Base-by-base conservation (phyloP, 2,113 vertebrate genomes). In the Ochotona curzoniae region DNA sequence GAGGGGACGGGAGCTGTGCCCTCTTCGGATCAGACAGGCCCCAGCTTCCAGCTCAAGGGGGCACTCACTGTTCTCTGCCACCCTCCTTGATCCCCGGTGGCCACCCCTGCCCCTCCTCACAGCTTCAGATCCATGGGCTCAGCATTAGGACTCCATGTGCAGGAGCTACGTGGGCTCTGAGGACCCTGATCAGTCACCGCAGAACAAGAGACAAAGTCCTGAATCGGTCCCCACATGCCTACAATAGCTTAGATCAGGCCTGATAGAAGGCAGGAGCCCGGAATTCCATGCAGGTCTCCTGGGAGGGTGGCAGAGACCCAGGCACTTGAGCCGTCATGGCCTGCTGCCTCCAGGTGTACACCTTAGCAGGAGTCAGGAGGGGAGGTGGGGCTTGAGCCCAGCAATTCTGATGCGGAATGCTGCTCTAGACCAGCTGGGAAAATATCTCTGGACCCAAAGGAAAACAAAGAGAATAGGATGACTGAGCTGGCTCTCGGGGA, bases 401-500 rank as follows among this genome's bases (percentile, higher is more conserved):
- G 6, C 14, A 17, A 57, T 13, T 57, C 9, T 57, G 54, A 14
- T 5, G 54, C 15, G 54, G 54, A 18, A 57, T 57, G 54, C 18
- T 4, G 54, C 54, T 57, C 54, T 57, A 17, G 18, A 13, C 54
- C 54, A 57, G 54, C 54, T 57, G 14, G 14, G 14, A 57, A 57
- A 3, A 14, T 18, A 57, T 57, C 67, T 32, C 71, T 30, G 70
- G 35, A 30, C 7, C 23, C 23, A 70, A 30, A 73, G n/a, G 8
- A 7, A 5, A 5, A 69, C 13, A 21, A 67, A 63, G 12, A 67
- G 60, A 17, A n/a, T 30, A 32, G 35, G 30, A 69, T n/a, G n/a
- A 90, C 79, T 54, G 75, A 88, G 61, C 78, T 79, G 49, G 8
- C 3, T 78, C 67, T 92, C 78, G 89, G 14, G 69, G 75, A 91